phyloP scores from a whole-genome alignment of 2,888 invertebrate genomes.

The Thecocarcelia acutangulata region DNA sequence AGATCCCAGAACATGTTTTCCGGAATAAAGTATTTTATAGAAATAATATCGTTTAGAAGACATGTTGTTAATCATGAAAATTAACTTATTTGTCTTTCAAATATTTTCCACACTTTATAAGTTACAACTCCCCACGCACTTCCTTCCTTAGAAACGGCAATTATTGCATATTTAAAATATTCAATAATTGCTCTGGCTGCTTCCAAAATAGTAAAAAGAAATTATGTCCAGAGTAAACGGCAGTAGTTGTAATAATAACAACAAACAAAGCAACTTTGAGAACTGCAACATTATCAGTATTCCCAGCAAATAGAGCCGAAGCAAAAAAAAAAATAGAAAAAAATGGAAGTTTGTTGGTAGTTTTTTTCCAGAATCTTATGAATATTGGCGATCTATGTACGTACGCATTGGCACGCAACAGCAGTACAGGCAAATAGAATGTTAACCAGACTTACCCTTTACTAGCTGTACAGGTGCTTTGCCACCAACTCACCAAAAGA shows the following conservation, averaged over 20 bases:
- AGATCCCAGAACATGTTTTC: too few relatives aligned
- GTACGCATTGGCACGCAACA: slow-evolving; percentile 70
- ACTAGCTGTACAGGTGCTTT: slow-evolving; percentile 66
- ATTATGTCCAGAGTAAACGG: slow-evolving; percentile 53
- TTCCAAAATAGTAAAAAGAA: slow-evolving; percentile 49
- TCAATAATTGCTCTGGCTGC: slow-evolving; percentile 71
- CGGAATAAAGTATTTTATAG: too few relatives aligned
- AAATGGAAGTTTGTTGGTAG: neutral
- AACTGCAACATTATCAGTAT: slow-evolving; percentile 27
- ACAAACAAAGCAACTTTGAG: neutral
- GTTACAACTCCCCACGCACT: slow-evolving; percentile 70
- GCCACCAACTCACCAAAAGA: slow-evolving; percentile 55
- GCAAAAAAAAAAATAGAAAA: too few relatives aligned
- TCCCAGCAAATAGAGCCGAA: slow-evolving; percentile 46
- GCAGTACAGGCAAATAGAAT: slow-evolving; percentile 52
- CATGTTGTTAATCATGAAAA: slow-evolving; percentile 19
- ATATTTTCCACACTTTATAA: slow-evolving; percentile 15
- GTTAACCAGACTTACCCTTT: slow-evolving; percentile 65
- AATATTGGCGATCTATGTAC: slow-evolving; percentile 64
- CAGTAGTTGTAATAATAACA: slow-evolving; percentile 12
- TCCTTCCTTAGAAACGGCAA: slow-evolving; percentile 58
- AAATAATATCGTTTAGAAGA: neutral
- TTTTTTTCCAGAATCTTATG: slow-evolving; percentile 57
- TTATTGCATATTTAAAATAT: slow-evolving; percentile 60
- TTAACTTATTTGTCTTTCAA: slow-evolving; percentile 35